Evolutionary conservation across 2,888 invertebrate species (phyloP), one percentile per base, ranked within the genome.

Genomic region (Euproctis similis): DNA sequence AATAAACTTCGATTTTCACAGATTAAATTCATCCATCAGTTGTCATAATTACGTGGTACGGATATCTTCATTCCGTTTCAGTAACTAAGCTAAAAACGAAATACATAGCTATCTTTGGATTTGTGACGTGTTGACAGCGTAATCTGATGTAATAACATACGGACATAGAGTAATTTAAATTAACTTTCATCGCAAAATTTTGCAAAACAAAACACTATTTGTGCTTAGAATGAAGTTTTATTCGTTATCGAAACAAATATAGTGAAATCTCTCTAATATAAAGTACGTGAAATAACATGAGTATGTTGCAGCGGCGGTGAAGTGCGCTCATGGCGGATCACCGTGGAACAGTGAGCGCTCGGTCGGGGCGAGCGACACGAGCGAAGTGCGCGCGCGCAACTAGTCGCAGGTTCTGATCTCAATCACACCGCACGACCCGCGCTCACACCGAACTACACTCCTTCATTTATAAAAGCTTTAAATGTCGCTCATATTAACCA

Each of bases 221-320:
- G n/a, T n/a, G n/a, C n/a, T n/a, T n/a, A n/a, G n/a, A n/a, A n/a
- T n/a, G n/a, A n/a, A n/a, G n/a, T n/a, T n/a, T n/a, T n/a, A n/a
- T n/a, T n/a, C n/a, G n/a, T n/a, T 16, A 16, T 16, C 16, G 16
- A 16, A 16, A 7, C 16, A 16, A 16, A 4, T 16, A 16, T 4
- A 4, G 16, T 7, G 4, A 16, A 5, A 4, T 16, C 7, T 4
- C 7, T 5, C 4, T 16, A 16, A 9, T 11, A n/a, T n/a, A n/a
- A n/a, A n/a, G n/a, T 21, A 27, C 17, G 26, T 36, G 36, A 34
- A 2, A 30, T 28, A 33, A 17, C 31, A 42, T 49, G 47, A 58
- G 66, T 77, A 65, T 81, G 75, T 89, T 89, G 69, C 89, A 90
- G 90, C 86, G 88, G 88, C 85, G 89, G 89, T 72, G 90, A 90